Percentiles rank a stretch among this genome's conserved stretches.
Conservation (phyloP, 1,140 invertebrate genomes). For the Telenomus remus region DNA sequence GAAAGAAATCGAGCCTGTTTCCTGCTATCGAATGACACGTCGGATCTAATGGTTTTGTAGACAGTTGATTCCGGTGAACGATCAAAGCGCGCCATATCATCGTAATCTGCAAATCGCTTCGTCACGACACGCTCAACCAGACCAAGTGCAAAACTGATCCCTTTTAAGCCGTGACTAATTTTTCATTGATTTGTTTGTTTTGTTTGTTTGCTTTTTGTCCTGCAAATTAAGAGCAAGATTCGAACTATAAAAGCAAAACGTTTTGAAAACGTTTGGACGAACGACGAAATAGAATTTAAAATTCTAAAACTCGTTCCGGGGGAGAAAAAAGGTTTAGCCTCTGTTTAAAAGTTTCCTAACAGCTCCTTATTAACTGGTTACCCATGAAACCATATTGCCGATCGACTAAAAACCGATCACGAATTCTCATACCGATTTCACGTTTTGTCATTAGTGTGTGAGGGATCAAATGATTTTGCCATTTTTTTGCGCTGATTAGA, state of each 20-base stretch:
- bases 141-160: slow-evolving; percentile 19
- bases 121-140: slow-evolving; percentile 14
- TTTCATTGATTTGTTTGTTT: neutral
- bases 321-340: no score
- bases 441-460: slow-evolving; percentile 48
- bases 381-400: slow-evolving; percentile 34
- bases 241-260: no score
- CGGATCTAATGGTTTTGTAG: slow-evolving; percentile 22
- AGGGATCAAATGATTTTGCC: slow-evolving; percentile 47
- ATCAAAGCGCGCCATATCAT: slow-evolving; percentile 28
- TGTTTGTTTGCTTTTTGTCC: no score
- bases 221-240: no score
- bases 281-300: no score
- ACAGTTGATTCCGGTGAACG: slow-evolving; percentile 24
- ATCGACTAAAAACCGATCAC: slow-evolving; percentile 3
- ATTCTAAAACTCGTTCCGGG: no score
- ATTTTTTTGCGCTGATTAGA: slow-evolving; percentile 43
- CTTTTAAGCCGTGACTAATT: slow-evolving; percentile 26
- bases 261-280: no score
- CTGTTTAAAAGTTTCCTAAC: neutral
- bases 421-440: slow-evolving; percentile 51
- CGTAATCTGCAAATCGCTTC: slow-evolving; percentile 25
- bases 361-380: slow-evolving; percentile 42
- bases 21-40: slow-evolving; percentile 9
- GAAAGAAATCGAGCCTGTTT: no score